phyloP scores from a whole-genome alignment of 2,113 vertebrate species.

The Thunnus maccoyii region DNA sequence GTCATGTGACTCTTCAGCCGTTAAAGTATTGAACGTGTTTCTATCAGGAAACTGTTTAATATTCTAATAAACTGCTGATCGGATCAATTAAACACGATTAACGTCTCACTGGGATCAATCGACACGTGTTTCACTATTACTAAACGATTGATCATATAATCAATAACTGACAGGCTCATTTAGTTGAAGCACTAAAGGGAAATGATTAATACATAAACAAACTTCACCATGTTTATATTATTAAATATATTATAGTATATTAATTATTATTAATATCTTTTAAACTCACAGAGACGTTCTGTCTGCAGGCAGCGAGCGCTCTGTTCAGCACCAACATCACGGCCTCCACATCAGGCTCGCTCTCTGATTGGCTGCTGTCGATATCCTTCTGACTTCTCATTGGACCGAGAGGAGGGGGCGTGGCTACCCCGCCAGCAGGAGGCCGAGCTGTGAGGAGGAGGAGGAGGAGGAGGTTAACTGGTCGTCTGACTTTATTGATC shows the following conservation, averaged over 20 bases:
- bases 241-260: background rate
- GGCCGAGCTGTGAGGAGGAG: slow-evolving; percentile 21
- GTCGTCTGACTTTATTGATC: background rate
- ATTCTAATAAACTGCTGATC: no score
- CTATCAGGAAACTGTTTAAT: background rate
- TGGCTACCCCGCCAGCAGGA: slow-evolving; percentile 21
- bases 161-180: no score
- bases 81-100: no score
- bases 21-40: background rate
- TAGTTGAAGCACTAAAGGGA: no score
- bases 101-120: no score
- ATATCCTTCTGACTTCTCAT: slow-evolving; percentile 28
- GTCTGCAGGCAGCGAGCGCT: slow-evolving; percentile 86
- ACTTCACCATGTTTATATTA: no score
- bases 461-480: background rate
- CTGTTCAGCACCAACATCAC: slow-evolving; percentile 83
- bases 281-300: slow-evolving; percentile 81
- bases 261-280: background rate
- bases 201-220: no score
- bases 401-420: slow-evolving; percentile 45
- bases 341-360: slow-evolving; percentile 76
- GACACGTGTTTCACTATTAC: no score
- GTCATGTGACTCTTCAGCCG: no score
- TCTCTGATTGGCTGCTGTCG: slow-evolving; percentile 58
- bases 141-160: no score